Conservation (phyloP, 2,797 vertebrate species). For the Labeo calbasu region DNA sequence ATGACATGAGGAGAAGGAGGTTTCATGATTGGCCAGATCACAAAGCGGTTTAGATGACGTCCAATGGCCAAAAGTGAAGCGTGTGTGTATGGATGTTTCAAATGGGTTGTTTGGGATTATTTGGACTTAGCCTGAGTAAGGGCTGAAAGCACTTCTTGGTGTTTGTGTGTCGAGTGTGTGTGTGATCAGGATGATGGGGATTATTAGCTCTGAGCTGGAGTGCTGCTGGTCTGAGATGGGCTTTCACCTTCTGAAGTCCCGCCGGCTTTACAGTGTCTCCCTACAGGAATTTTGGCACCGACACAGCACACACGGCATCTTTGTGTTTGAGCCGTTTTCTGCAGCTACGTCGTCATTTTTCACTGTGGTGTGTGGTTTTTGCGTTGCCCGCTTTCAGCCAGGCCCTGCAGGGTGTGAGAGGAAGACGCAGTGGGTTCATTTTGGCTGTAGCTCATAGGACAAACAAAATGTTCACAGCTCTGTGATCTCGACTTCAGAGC, state of each 20-base stretch:
- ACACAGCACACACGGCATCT: not conserved
- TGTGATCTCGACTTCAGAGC: not conserved
- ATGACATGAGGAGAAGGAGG: not conserved
- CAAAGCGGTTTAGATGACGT: conserved; percentile 18
- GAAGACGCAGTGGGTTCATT: not conserved
- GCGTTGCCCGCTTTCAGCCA: not conserved
- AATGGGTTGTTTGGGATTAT: conserved; percentile 37
- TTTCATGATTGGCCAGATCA: not conserved
- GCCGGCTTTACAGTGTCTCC: conserved; percentile 29
- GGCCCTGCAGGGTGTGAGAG: not conserved
- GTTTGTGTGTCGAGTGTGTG: not conserved
- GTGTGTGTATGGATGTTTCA: conserved; percentile 4
- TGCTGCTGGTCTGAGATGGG: conserved; percentile 37
- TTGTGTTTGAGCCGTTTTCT: conserved; percentile 19
- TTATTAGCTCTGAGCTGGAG: conserved; percentile 37
- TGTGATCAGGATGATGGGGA: conserved; percentile 31
- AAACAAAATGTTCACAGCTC: conserved; percentile 35
- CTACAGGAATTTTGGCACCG: conserved; percentile 21
- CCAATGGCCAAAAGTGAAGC: conserved; percentile 1
- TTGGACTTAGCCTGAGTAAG: not conserved
- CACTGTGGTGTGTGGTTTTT: conserved; percentile 22
- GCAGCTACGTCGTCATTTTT: conserved; percentile 14
- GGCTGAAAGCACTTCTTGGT: not conserved
- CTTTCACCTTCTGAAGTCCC: conserved; percentile 47
- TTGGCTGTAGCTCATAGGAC: not conserved